These are phyloP conservation scores for Pollicipes pollicipes DNA, from an alignment of 1,140 invertebrate species.

Conservation along the genomic window DNA sequence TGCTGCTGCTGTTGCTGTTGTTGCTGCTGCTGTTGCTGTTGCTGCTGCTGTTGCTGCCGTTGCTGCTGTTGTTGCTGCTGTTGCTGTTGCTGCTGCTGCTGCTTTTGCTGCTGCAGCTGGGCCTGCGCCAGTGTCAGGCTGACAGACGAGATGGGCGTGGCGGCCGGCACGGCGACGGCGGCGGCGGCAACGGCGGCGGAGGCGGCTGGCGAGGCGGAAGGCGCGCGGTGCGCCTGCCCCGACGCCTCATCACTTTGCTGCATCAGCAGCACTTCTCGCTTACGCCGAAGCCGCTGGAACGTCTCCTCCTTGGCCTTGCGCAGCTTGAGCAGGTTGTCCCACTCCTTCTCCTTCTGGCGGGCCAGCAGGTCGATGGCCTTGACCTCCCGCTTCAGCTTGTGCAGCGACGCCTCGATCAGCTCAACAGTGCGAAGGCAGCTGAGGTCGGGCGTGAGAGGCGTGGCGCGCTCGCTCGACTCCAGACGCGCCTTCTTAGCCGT, in stretches of 20 bases:
- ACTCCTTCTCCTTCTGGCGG: slow-evolving; percentile 56
- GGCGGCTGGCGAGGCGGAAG: background rate
- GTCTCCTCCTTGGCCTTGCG: slow-evolving; percentile 66
- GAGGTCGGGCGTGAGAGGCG: background rate
- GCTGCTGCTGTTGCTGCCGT: slow-evolving; percentile 13
- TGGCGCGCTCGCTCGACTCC: background rate
- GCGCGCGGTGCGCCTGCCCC: slow-evolving; percentile 9
- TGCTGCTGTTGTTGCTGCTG: slow-evolving; percentile 17
- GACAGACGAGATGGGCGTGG: background rate
- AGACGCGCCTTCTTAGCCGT: background rate
- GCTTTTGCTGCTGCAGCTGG: slow-evolving; percentile 16
- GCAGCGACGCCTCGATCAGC: slow-evolving; percentile 3
- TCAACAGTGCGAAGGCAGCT: background rate
- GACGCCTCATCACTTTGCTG: slow-evolving; percentile 29
- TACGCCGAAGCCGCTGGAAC: slow-evolving; percentile 23
- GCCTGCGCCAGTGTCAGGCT: background rate
- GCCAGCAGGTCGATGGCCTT: slow-evolving; percentile 16
- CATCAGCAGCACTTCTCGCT: slow-evolving; percentile 14
- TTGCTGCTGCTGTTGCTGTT: slow-evolving; percentile 18
- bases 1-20: slow-evolving; percentile 18
- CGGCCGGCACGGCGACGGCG: background rate
- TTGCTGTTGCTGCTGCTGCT: slow-evolving; percentile 20
- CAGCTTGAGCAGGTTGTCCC: slow-evolving; percentile 57
- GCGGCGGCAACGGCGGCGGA: too few relatives aligned
- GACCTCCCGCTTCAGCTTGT: slow-evolving; percentile 3